Evolutionary conservation across 2,888 invertebrate genomes (phyloP), one percentile per base, ranked within the genome.

Genomic region (Augochlorella aurata): DNA sequence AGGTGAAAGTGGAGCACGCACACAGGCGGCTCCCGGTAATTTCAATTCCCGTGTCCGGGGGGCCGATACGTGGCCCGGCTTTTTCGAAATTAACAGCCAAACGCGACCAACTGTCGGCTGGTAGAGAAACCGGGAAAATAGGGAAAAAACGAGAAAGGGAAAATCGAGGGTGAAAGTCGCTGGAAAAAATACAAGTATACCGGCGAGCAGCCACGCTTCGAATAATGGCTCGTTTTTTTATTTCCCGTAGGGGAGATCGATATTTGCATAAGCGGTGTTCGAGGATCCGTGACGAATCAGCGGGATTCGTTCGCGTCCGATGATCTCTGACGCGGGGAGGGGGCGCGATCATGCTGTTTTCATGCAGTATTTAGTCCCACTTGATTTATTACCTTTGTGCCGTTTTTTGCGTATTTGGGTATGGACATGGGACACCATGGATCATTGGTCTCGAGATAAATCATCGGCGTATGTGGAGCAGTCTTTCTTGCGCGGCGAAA

Each of bases 201-300:
- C 69, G 52, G 66, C 5, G 38, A 82, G 81, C 77, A 66, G 76
- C 58, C 50, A 79, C 47, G 74, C 83, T 81, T 81, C 74, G 87
- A 80, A 91, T 88, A 90, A 90, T 87, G 83, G 58, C 66, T 73
- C 72, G 79, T 61, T 65, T 87, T 82, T 87, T 87, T 86, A 82
- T 74, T 44, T 47, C 1, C 44, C n/a, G 0, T 44, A 65, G 79
- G 83, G 75, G 88, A 87, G 88, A 90, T 89, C 90, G 89, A 90
- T 92, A 92, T 93, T 93, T 93, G 93, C 92, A 92, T 93, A 89
- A 87, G 87, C 82, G 68, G 72, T 66, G 85, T 73, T 89, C 89
- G 87, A 92, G 92, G 83, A 90, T 79, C 91, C 91, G 90, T 92
- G 87, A 92, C 92, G 90, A 92, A 92, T 90, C 82, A 87, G 77